These are phyloP conservation scores for Centroberyx gerrardi DNA, from an alignment of 2,797 vertebrate species.

Conservation along the genomic window DNA sequence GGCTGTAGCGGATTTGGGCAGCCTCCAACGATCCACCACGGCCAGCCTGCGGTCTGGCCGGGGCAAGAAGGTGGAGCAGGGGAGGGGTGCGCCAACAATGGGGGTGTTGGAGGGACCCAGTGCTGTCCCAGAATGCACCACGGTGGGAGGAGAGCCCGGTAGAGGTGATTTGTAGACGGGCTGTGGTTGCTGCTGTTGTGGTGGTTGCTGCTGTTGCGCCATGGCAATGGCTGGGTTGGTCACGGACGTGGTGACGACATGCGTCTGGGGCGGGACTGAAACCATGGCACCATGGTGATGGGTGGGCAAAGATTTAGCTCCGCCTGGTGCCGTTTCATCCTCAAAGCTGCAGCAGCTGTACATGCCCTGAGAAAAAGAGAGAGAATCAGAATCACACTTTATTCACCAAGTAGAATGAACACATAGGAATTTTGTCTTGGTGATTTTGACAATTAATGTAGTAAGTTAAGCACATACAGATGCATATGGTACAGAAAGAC, in stretches of 20 bases:
- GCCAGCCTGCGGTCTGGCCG: slow-evolving; percentile 88
- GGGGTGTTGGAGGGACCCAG: slow-evolving; percentile 87
- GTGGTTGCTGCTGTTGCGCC: slow-evolving; percentile 82
- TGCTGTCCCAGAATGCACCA: slow-evolving; percentile 85
- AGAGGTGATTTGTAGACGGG: slow-evolving; percentile 87
- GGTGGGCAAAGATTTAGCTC: slow-evolving; percentile 80
- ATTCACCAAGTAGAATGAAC: neutral
- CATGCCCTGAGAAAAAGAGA: slow-evolving; percentile 88
- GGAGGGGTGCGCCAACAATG: slow-evolving; percentile 87
- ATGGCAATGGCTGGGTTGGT: slow-evolving; percentile 82
- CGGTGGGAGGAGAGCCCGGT: slow-evolving; percentile 86
- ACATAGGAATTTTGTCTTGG: neutral
- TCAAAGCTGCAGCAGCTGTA: slow-evolving; percentile 96
- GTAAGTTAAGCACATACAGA: slow-evolving; percentile 4
- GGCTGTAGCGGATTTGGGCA: slow-evolving; percentile 84
- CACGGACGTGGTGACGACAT: slow-evolving; percentile 81
- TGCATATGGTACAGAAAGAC: neutral
- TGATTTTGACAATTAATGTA: neutral
- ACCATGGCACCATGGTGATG: slow-evolving; percentile 86
- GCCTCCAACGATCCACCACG: slow-evolving; percentile 92
- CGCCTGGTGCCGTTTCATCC: slow-evolving; percentile 86
- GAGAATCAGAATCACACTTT: slow-evolving; percentile 11
- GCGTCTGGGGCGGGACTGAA: slow-evolving; percentile 81
- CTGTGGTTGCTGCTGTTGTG: slow-evolving; percentile 84
- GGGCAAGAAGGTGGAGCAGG: slow-evolving; percentile 90